phyloP scores from a whole-genome alignment of 2,113 vertebrate species.

The Neolamprologus modestus region DNA sequence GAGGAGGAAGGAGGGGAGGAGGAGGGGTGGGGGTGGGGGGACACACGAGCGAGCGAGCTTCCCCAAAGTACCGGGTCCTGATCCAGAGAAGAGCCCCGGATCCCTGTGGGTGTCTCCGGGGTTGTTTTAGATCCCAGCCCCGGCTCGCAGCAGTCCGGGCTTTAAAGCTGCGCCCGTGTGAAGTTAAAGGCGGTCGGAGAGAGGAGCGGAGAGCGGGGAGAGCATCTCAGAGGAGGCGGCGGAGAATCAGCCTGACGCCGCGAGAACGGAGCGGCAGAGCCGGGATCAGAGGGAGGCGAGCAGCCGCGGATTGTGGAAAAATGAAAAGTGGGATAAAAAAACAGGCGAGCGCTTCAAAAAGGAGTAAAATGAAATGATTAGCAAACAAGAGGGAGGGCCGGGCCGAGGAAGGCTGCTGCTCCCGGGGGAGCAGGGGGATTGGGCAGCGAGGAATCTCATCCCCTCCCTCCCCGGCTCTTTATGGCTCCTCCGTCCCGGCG shows the following conservation, averaged over 20 bases:
- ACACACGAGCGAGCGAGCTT: conserved; percentile 30
- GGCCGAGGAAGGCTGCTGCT: conserved; percentile 63
- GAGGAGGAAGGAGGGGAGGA: conserved; percentile 13
- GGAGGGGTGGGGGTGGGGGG: background rate
- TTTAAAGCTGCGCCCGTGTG: conserved; percentile 41
- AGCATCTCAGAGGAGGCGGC: conserved; percentile 52
- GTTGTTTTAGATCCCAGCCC: conserved; percentile 67
- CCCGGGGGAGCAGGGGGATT: conserved; percentile 71
- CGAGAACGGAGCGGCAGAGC: conserved; percentile 54
- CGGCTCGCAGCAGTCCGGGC: conserved; percentile 46
- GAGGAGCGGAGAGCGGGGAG: conserved; percentile 44
- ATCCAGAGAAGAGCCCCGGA: conserved; percentile 68
- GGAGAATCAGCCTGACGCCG: conserved; percentile 49
- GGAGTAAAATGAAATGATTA: conserved; percentile 78
- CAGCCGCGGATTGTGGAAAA: conserved; percentile 56
- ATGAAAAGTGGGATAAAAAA: conserved; percentile 75
- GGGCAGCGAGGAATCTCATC: conserved; percentile 66
- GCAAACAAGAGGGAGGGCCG: conserved; percentile 74
- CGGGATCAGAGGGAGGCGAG: conserved; percentile 69
- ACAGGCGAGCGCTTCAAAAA: conserved; percentile 74
- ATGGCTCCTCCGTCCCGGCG: conserved; percentile 71
- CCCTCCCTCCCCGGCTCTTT: conserved; percentile 69
- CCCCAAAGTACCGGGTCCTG: conserved; percentile 67
- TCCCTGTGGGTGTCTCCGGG: conserved; percentile 69
- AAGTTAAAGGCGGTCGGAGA: conserved; percentile 65